Conservation (phyloP, 2,113 vertebrate species). For the Ochotona princeps region DNA sequence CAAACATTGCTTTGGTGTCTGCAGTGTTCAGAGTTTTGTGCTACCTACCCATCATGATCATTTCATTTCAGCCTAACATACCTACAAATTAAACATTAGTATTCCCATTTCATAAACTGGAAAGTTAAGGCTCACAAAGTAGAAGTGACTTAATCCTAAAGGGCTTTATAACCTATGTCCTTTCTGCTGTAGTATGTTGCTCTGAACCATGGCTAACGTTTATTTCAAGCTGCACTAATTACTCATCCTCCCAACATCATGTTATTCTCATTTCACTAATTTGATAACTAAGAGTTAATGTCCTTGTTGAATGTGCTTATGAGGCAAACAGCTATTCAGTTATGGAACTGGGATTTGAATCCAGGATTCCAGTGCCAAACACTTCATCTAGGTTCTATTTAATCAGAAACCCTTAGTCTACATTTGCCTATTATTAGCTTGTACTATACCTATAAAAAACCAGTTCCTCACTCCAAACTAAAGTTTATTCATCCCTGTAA, state of each 20-base stretch:
- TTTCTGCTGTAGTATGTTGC: not conserved
- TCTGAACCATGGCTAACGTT: not conserved
- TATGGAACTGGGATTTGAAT: not conserved
- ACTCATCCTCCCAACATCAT: not conserved
- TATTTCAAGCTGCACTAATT: not conserved
- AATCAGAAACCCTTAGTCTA: constrained; percentile 48
- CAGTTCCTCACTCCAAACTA: not conserved
- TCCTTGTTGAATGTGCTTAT: not conserved
- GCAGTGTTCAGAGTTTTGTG: not conserved
- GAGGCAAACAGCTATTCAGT: not conserved
- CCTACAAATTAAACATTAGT: not conserved
- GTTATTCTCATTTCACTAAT: not conserved
- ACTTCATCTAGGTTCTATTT: not conserved
- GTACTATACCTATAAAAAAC: not conserved
- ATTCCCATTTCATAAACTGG: not conserved
- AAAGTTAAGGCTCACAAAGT: not conserved
- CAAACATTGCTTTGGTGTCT: not conserved
- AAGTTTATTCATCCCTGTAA: not conserved
- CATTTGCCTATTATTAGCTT: constrained; percentile 63
- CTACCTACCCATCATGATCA: not conserved
- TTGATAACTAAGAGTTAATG: not conserved
- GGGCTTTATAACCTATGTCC: not conserved
- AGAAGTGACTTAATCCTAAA: not conserved
- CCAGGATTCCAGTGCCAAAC: not conserved
- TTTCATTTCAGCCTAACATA: not conserved